These are phyloP conservation scores for Sebastes vulpes DNA, from an alignment of 2,797 vertebrate genomes.

Conservation along the genomic window DNA sequence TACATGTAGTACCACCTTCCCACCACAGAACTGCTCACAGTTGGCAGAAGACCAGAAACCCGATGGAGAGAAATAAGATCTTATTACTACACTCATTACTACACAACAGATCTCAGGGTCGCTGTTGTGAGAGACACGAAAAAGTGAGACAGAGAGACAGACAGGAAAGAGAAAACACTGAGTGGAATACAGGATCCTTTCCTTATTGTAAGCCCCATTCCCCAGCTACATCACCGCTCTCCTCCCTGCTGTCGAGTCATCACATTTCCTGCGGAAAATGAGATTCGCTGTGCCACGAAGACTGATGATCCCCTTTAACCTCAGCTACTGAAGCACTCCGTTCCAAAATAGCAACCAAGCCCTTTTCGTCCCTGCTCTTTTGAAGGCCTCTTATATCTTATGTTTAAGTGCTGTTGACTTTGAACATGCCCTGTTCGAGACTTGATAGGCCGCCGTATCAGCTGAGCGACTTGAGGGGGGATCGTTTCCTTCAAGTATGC, in stretches of 20 bases:
- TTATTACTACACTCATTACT: conserved; percentile 15
- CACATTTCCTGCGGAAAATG: conserved; percentile 68
- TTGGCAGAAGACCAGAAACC: conserved; percentile 20
- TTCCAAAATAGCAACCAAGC: conserved; percentile 50
- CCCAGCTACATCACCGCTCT: conserved; percentile 33
- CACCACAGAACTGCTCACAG: conserved; percentile 12
- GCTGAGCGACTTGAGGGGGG: conserved; percentile 35
- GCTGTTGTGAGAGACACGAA: conserved; percentile 1
- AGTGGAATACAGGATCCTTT: conserved; percentile 55
- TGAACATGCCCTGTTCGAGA: conserved; percentile 52
- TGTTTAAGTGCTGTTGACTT: conserved; percentile 76
- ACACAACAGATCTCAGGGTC: conserved; percentile 11
- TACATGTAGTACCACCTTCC: conserved; percentile 5
- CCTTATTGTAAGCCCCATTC: conserved; percentile 46
- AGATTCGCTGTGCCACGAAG: conserved; percentile 62
- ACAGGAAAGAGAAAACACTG: conserved; percentile 38
- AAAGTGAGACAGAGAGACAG: conserved; percentile 14
- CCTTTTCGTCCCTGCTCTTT: conserved; percentile 41
- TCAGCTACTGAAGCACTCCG: conserved; percentile 44
- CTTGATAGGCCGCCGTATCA: conserved; percentile 44
- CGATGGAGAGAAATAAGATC: conserved; percentile 43
- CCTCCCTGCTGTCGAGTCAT: conserved; percentile 66
- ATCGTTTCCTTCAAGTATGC: conserved; percentile 53
- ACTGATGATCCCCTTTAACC: conserved; percentile 75
- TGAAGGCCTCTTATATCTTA: conserved; percentile 60